These are phyloP conservation scores for Ischnus inquisitorius DNA, from an alignment of 2,888 invertebrate genomes.

Conservation along the genomic window DNA sequence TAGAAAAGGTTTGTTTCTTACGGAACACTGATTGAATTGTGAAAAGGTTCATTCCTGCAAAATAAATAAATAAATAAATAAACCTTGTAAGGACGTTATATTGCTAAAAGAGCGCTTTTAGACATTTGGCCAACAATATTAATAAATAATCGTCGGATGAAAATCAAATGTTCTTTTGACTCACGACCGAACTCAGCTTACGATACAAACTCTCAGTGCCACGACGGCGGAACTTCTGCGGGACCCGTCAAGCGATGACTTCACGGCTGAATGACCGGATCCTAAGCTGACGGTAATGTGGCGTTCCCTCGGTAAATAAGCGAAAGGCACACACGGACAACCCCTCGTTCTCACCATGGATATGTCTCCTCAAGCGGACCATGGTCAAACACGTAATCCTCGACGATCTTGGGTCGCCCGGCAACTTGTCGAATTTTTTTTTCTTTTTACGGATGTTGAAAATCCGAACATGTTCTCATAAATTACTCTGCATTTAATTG, in stretches of 20 bases:
- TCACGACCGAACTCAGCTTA: not conserved
- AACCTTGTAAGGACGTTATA: no score
- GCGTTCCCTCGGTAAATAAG: slow-evolving; percentile 77
- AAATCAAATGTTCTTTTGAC: slow-evolving; percentile 29
- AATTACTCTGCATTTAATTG: no score
- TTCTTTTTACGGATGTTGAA: no score
- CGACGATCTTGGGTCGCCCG: slow-evolving; percentile 18
- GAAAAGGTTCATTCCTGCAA: no score
- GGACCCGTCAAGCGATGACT: slow-evolving; percentile 63
- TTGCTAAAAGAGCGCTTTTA: not conserved
- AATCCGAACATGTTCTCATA: no score
- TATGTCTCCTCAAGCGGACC: slow-evolving; percentile 8
- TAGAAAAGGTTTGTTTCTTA: no score
- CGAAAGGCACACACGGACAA: slow-evolving; percentile 64
- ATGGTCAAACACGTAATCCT: slow-evolving; percentile 52
- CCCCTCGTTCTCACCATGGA: slow-evolving; percentile 46
- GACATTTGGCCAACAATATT: not conserved
- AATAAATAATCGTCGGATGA: slow-evolving; percentile 8
- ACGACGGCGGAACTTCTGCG: slow-evolving; percentile 23
- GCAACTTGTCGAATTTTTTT: slow-evolving; percentile 31
- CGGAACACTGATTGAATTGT: no score
- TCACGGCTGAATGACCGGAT: slow-evolving; percentile 71
- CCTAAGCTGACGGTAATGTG: slow-evolving; percentile 79
- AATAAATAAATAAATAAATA: no score
- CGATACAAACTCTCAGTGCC: not conserved